Evolutionary conservation across 2,888 invertebrate species (phyloP).

Genomic region (Neoitamus cyanurus): DNA sequence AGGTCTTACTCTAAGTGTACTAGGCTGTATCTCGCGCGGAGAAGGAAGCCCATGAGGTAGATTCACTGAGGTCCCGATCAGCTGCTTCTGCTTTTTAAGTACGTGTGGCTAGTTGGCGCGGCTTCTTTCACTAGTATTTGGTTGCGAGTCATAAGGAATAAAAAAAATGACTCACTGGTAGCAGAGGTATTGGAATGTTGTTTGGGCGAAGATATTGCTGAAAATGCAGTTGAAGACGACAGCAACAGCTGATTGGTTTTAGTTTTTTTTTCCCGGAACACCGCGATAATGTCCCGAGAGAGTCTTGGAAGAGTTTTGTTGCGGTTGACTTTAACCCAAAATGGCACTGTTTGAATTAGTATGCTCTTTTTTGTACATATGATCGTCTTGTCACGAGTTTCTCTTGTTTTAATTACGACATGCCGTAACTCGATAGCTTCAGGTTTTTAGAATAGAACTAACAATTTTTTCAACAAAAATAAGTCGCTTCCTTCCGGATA

Average conservation of each 20-base stretch:
- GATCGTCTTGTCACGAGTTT: slow-evolving; percentile 22
- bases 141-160: not conserved
- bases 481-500: not conserved
- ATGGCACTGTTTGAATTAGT: slow-evolving; percentile 40
- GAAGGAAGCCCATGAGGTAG: slow-evolving; percentile 25
- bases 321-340: slow-evolving; percentile 28
- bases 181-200: not conserved
- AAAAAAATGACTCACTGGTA: not conserved
- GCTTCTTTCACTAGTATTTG: not conserved
- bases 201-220: not conserved
- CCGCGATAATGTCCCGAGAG: not conserved
- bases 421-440: not conserved
- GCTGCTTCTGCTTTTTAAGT: slow-evolving; percentile 35
- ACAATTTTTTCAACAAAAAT: not conserved
- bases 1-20: slow-evolving; percentile 32
- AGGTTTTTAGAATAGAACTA: not conserved
- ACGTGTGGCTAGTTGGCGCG: not conserved
- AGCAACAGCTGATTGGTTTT: slow-evolving; percentile 35
- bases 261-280: not conserved
- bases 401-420: not conserved
- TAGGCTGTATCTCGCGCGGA: not conserved
- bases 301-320: slow-evolving; percentile 20
- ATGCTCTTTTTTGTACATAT: slow-evolving; percentile 37
- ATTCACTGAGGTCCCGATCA: slow-evolving; percentile 12
- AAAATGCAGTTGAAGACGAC: not conserved